These are phyloP conservation scores for Anas platyrhynchos DNA, from an alignment of 2,113 vertebrate genomes.

Conservation along the genomic window DNA sequence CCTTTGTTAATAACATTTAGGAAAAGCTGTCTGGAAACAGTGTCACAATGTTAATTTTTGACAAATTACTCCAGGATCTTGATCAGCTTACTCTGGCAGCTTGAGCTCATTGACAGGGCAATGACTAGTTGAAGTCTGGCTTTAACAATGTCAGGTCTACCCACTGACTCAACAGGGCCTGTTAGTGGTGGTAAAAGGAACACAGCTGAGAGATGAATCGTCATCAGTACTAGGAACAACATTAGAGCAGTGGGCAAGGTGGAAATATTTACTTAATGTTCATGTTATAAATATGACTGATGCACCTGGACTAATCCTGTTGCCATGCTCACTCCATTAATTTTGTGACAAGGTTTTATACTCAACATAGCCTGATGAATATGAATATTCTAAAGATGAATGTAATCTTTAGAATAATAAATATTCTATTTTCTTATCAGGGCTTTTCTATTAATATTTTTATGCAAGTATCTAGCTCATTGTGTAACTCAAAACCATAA, in stretches of 20 bases:
- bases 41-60: constrained; percentile 34
- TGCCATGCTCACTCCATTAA: not conserved
- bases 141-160: not conserved
- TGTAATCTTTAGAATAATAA: not conserved
- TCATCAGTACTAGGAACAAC: accelerated
- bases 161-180: not conserved
- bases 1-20: constrained; percentile 35
- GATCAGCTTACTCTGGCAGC: not conserved
- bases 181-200: not conserved
- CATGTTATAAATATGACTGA: not conserved
- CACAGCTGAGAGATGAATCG: not conserved
- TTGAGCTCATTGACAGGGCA: not conserved
- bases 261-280: not conserved
- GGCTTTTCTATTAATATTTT: not conserved
- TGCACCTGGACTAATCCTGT: not conserved
- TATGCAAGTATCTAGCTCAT: not conserved
- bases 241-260: not conserved
- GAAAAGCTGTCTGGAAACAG: constrained; percentile 1
- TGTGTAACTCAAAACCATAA: not conserved
- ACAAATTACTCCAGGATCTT: constrained; percentile 12
- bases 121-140: not conserved
- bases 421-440: not conserved
- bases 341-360: not conserved
- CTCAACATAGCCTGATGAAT: not conserved
- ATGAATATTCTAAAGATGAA: not conserved